Conservation (phyloP, 2,888 invertebrate species). For the Petrophora chlorosata region DNA sequence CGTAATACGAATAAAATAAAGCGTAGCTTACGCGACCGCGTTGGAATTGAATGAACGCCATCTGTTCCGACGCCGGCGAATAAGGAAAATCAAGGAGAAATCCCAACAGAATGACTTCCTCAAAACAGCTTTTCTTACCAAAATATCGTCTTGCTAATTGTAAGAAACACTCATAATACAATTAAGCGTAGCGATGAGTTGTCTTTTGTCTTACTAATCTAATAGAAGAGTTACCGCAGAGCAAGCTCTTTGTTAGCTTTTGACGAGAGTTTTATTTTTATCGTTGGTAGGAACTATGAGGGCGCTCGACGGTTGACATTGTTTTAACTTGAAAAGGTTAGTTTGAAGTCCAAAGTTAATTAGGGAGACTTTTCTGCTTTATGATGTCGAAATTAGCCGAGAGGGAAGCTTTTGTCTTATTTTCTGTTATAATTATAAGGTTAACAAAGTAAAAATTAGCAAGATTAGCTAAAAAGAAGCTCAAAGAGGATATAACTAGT, state of each 20-base stretch:
- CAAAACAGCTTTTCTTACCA: constrained; percentile 19
- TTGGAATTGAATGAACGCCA: constrained; percentile 23
- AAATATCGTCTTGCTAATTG: constrained; percentile 29
- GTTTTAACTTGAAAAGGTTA: constrained; percentile 35
- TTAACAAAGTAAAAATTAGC: not conserved
- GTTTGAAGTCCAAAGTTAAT: constrained; percentile 29
- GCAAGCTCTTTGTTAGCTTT: constrained; percentile 49
- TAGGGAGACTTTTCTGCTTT: constrained; percentile 28
- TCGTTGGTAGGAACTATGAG: constrained; percentile 34
- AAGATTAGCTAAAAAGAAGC: not conserved
- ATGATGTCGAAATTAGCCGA: not conserved
- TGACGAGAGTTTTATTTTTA: constrained; percentile 49
- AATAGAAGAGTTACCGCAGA: constrained; percentile 49
- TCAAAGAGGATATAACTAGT: too few relatives aligned
- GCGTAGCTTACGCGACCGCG: constrained; percentile 13
- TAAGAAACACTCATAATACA: constrained; percentile 41
- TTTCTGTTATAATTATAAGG: not conserved
- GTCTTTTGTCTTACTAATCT: constrained; percentile 68
- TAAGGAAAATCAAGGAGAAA: constrained; percentile 27
- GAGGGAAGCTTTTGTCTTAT: not conserved
- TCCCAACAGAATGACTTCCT: constrained; percentile 24
- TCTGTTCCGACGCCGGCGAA: constrained; percentile 18
- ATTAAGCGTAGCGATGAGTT: constrained; percentile 43
- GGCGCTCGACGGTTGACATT: constrained; percentile 32
- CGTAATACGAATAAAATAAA: constrained; percentile 22